These are phyloP conservation scores for Ibycter americanus DNA, from an alignment of 2,797 vertebrate species.

Conservation along the genomic window DNA sequence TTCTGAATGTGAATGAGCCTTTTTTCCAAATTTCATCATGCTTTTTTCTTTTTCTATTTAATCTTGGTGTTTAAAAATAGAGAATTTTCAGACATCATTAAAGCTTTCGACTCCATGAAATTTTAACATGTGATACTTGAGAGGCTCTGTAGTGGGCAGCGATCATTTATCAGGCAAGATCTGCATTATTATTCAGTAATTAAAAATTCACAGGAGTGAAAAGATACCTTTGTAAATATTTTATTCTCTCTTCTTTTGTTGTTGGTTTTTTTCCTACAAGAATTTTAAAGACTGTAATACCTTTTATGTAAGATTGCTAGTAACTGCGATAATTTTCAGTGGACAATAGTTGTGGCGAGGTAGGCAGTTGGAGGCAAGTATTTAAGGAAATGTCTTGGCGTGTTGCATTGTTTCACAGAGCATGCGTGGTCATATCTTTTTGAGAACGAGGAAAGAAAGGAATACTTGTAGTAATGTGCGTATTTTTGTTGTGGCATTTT, in stretches of 20 bases:
- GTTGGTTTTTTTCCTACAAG: background rate
- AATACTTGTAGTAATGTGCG: background rate
- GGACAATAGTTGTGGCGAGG: background rate
- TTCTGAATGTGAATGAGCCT: background rate
- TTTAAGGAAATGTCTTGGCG: background rate
- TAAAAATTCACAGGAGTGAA: conserved; percentile 74
- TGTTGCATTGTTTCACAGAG: background rate
- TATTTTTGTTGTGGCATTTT: background rate
- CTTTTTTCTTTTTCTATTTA: background rate
- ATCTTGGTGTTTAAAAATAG: background rate
- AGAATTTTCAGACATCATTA: conserved; percentile 8
- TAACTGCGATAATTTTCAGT: background rate
- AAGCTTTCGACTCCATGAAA: conserved; percentile 28
- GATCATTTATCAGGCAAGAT: conserved; percentile 27
- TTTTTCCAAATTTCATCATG: background rate
- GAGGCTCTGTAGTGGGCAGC: background rate
- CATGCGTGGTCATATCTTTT: background rate
- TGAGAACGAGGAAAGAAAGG: background rate
- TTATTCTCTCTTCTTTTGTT: background rate
- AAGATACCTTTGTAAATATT: conserved; percentile 71
- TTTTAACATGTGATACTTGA: conserved; percentile 59
- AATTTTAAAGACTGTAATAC: background rate
- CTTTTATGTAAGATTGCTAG: background rate
- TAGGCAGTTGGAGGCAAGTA: background rate
- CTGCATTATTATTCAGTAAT: conserved; percentile 67